Base-by-base conservation (phyloP, 2,888 invertebrate species). In the Ellobium chinense region DNA sequence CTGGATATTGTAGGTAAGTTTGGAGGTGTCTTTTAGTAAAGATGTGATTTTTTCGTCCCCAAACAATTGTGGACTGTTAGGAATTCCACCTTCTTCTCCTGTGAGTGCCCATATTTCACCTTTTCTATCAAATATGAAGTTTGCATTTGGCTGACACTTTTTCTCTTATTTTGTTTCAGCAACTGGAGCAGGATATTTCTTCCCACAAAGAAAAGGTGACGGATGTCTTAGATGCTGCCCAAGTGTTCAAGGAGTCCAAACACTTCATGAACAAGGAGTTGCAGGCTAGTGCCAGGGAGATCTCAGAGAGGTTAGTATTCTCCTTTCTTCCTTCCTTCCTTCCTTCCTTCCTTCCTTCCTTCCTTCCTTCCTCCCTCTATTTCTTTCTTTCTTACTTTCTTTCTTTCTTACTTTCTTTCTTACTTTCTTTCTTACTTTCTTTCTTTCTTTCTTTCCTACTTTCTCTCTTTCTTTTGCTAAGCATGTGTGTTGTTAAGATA, bases 201-300 rank as follows among this genome's bases (percentile, higher is more conserved):
- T 96, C 96, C 84, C 97, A 98, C 92, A 95, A 95, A 14, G 98
- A 98, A 89, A 95, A 96, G 83, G 96, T 97, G 85, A 90, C 92
- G 63, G 92, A 93, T 81, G 89, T 94, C 5, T 96, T 96, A 83
- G 96, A 97, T 86, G 96, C 95, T 29, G 96, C 97, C 7, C 95
- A 95, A 4, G 96, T 95, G 39, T 96, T 98, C 89, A 95, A 95
- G 82, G 95, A 95, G 85, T 95, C 95, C 75, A 95, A 95, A 89
- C 98, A 99, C 93, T 99, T 98, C 93, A 96, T 98, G 95, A 95
- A 96, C 66, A 96, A 96, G 4, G 97, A 98, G 89, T 96, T 98
- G 76, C 95, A 96, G 81, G 95, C 95, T 54, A 94, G 96, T 82
- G 96, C 97, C 0, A 94, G 95, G 86, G 87, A 88, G 56, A 86